Evolutionary conservation across 2,797 vertebrate species (phyloP), one percentile per base, ranked within the genome.

Genomic region (Pseudochirops cupreus): DNA sequence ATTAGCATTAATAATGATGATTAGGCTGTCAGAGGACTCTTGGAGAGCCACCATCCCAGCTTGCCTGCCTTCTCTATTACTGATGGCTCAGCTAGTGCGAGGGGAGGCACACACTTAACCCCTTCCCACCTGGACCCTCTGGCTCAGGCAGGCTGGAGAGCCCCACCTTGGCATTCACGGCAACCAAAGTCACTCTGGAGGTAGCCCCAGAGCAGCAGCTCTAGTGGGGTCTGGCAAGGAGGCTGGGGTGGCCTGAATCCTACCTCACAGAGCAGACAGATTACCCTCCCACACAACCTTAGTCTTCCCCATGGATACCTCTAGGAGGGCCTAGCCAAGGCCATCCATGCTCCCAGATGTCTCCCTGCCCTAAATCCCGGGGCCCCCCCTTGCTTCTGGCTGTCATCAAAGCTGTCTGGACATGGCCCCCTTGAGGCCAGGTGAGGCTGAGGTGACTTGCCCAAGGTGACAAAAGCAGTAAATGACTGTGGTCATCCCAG

Each of bases 1-100:
- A 98, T 96, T 97, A 98, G 89, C 39, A 97, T 95, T 98, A 97
- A 94, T 95, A 97, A 96, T 97, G 95, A 97, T 96, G 96, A 97
- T 97, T 97, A 97, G 96, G 93, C 95, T 92, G 97, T 97, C 96
- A 89, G 95, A 97, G 95, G 91, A 94, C 56, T 96, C 91, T 94
- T 4, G 91, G 74, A 87, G 74, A 87, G 96, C 93, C 57, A 97
- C 89, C 92, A 96, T 14, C 1, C 3, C 96, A 92, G 91, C 67
- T 39, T 11, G 74, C 24, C 24, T 87, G 74, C 95, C 92, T 92
- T 95, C 26, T 29, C 95, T 91, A 91, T 96, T 97, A 96, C 92
- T 95, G 96, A 94, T 0, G 28, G 82, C 74, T 59, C 52, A 55
- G 90, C 28, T 55, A 55, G 13, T 33, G 13, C 52, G 52, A 55